Evolutionary conservation across 2,797 vertebrate genomes (phyloP), one percentile per base, ranked within the genome.

Genomic region (Erithacus rubecula): DNA sequence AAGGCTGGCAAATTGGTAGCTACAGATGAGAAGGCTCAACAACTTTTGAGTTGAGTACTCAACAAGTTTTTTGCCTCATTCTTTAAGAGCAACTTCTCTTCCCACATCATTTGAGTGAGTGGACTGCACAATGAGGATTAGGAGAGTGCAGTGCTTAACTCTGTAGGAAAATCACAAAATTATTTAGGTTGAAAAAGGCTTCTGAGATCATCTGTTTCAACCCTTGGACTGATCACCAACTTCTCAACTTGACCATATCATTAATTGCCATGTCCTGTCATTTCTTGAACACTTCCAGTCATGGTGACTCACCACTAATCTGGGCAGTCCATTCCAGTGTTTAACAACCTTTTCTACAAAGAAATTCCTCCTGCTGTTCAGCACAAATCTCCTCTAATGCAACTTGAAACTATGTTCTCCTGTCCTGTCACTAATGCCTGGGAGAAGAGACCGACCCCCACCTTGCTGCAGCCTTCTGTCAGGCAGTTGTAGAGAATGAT

Each of bases 391-490:
- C 7, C 8, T 69, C 8, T 39, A 17, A 39, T 60, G 13, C 26
- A 59, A 2, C 24, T 41, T 59, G 32, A 41, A 39, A 4, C 44
- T 30, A 5, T 30, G 12, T 49, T 15, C 10, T 59, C 19, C n/a
- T 68, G 30, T 58, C 15, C 24, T 68, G 29, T n/a, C 15, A 47
- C 9, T 58, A 39, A 56, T 3, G 34, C 1, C 11, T 43, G 32
- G 20, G 37, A 43, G 47, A 43, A 29, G 24, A 62, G 36, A 46
- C 9, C 0, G 0, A 14, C 4, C 2, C n/a, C 7, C 15, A 47
- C 2, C 24, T 30, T 34, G 7, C 7, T 55, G 4, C 41, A 72
- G 5, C 19, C n/a, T 55, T 44, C 10, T 63, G 10, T 29, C 34
- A 24, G 30, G 34, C 11, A n/a, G 12, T 11, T 39, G 15, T 29